Evolutionary conservation across 1,140 invertebrate species (phyloP).

Genomic region (Babylonia areolata): DNA sequence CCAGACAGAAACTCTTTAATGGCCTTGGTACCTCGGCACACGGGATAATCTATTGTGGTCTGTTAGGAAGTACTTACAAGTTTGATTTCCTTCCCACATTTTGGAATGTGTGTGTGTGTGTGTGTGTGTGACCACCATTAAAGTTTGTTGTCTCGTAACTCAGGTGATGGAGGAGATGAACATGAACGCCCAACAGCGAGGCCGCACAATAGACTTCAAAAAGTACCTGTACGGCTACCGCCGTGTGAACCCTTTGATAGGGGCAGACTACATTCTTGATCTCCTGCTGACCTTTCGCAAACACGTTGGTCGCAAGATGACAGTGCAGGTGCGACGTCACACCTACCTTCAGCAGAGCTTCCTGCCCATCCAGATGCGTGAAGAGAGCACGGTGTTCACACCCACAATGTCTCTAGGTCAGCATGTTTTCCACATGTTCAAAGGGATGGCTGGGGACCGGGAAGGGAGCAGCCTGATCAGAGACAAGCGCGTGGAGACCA

Average conservation of each 20-base stretch:
- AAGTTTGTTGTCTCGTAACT: neutral
- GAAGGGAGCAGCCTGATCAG: neutral
- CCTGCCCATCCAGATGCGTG: conserved; percentile 75
- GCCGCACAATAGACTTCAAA: conserved; percentile 95
- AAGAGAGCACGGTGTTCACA: conserved; percentile 59
- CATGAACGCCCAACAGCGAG: conserved; percentile 91
- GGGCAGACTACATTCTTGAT: conserved; percentile 96
- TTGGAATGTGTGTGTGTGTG: no score
- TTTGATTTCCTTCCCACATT: no score
- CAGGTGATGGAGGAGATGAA: conserved; percentile 97
- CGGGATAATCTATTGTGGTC: no score
- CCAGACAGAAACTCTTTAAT: no score
- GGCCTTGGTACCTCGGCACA: no score
- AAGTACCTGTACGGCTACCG: conserved; percentile 96
- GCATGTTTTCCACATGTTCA: conserved; percentile 41
- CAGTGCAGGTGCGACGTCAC: conserved; percentile 93
- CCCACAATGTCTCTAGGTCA: conserved; percentile 15
- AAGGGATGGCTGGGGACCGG: conserved; percentile 36
- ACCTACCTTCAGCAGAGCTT: conserved; percentile 96
- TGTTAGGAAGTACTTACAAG: no score
- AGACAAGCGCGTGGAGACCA: conserved; percentile 76
- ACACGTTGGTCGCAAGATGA: conserved; percentile 93
- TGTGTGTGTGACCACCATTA: no score
- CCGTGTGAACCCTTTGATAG: conserved; percentile 87
- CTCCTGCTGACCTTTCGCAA: conserved; percentile 94